phyloP scores from a whole-genome alignment of 1,140 invertebrate genomes.

The Panagrolaimus sp. region DNA sequence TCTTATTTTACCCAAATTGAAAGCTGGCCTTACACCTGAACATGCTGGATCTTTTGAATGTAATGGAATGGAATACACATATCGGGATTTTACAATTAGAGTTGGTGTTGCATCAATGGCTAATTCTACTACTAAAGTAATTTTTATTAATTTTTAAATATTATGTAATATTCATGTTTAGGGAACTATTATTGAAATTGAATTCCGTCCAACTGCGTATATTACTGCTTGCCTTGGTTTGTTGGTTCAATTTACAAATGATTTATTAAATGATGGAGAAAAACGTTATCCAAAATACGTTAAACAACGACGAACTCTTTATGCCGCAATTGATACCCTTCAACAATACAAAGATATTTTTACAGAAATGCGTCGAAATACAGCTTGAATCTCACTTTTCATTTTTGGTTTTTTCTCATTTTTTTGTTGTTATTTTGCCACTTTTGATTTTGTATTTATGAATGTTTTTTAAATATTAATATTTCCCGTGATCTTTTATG shows the following conservation, averaged over 20 bases:
- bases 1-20: conserved; percentile 15
- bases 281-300: not conserved
- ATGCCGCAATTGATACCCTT: not conserved
- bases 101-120: conserved; percentile 18
- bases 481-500: no score
- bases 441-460: no score
- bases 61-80: not conserved
- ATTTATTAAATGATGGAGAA: not conserved
- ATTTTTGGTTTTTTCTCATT: no score
- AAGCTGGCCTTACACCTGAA: conserved; percentile 1
- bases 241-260: not conserved
- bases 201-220: not conserved
- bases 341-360: not conserved
- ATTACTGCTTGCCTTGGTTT: not conserved
- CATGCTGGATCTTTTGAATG: conserved; percentile 9
- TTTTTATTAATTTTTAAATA: not conserved
- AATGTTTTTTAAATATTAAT: no score
- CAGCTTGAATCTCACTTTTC: not conserved
- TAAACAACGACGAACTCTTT: not conserved
- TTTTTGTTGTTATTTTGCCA: no score
- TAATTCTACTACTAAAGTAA: not conserved
- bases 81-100: conserved; percentile 2
- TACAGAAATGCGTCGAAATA: not conserved
- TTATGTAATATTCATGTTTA: not conserved
- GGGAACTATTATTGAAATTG: conserved; percentile 1